Conservation (phyloP, 2,113 vertebrate genomes). For the Crotalus helleri region DNA sequence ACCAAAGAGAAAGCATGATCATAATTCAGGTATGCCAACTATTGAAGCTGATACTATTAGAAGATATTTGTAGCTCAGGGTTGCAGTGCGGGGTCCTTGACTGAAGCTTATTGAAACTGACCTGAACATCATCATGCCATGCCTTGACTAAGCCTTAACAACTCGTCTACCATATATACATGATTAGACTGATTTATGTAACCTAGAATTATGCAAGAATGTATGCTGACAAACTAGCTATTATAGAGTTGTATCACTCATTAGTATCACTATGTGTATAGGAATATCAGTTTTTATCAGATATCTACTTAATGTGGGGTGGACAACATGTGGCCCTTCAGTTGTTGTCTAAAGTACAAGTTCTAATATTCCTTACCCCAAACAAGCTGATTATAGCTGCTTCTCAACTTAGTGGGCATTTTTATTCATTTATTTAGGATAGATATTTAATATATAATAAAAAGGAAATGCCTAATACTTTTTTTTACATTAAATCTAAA, state of each 20-base stretch:
- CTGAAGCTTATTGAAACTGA: not conserved
- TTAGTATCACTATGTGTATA: not conserved
- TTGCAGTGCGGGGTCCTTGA: not conserved
- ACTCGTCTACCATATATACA: not conserved
- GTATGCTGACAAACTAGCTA: not conserved
- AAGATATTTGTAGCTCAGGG: not conserved
- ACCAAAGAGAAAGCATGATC: not conserved
- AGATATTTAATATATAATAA: not conserved
- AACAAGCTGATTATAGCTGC: not conserved
- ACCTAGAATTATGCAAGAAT: not conserved
- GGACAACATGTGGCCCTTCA: not conserved
- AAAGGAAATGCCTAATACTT: not conserved
- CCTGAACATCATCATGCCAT: not conserved
- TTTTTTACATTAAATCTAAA: not conserved
- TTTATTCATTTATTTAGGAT: not conserved
- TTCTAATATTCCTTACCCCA: not conserved
- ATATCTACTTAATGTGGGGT: not conserved
- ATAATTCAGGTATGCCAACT: no score
- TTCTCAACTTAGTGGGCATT: not conserved
- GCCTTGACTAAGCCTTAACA: not conserved
- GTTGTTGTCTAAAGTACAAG: not conserved
- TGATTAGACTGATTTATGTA: not conserved
- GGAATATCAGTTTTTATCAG: not conserved
- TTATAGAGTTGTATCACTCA: not conserved
- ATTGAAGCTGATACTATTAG: not conserved